Base-by-base conservation (phyloP, 1,140 invertebrate genomes). In the Periplaneta americana region DNA sequence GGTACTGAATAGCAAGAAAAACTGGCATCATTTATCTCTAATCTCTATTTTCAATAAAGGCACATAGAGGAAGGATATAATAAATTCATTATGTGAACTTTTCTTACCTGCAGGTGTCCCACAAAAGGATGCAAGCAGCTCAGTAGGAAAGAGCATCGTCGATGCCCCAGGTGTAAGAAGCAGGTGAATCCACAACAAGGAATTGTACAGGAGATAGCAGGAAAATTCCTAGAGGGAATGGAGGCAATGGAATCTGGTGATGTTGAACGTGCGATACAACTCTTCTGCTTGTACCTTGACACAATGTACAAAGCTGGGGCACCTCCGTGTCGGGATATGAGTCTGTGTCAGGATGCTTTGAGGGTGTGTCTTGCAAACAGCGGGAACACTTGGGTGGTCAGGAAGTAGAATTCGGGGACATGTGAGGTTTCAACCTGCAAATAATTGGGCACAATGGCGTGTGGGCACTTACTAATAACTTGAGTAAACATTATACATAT, bases 301-400 rank as follows among this genome's bases (percentile, higher is more conserved):
- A 28, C n/a, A 34, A 74, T 80, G 39, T 66, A 80, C 39, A 9
- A 11, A 28, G 34, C 34, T 18, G 66, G 66, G n/a, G 32, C 22
- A n/a, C 80, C 80, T 22, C 80, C 80, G 15, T 35, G 34, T 17
- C 57, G 74, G 28, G 48, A 80, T 66, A 48, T 75, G 34, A 48
- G 35, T 28, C 66, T 75, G 18, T 74, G 57, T 17, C 80, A 80
- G 74, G 80, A 80, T 34, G 80, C 80, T 31, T 36, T 80, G 34
- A 57, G 80, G 34, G 35, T 80, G 18, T 80, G 80, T 31, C 57
- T 80, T 22, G 32, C 80, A 6, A 66, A 80, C 66, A 28, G 32
- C 0, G 80, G 80, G 11, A 80, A 80, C 80, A 75, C 34, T 18
- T 80, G 80, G 80, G 34, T 75, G 5, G n/a, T n/a, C 22, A 57